phyloP scores from a whole-genome alignment of 2,113 vertebrate species.

The Myiopsitta monachus region DNA sequence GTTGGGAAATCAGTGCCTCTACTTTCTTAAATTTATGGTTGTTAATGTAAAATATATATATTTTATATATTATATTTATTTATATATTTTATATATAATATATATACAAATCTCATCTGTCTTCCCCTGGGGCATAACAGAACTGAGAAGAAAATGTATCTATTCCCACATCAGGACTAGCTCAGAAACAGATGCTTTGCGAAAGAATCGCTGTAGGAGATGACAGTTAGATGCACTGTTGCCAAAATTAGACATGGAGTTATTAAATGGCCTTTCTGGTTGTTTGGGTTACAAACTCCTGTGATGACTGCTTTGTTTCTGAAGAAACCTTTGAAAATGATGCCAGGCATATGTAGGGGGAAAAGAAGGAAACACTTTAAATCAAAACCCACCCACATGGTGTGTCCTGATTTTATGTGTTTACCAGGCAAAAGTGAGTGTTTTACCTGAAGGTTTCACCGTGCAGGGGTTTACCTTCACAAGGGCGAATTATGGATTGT shows the following conservation, averaged over 20 bases:
- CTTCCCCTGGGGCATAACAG: background rate
- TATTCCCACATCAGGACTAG: background rate
- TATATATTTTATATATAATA: too few relatives aligned
- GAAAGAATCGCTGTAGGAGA: background rate
- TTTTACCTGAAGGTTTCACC: background rate
- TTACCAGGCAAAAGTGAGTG: background rate
- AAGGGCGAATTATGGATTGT: background rate
- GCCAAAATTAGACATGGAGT: background rate
- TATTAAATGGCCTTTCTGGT: background rate
- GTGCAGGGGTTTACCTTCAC: background rate
- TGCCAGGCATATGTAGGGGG: background rate
- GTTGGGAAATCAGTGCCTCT: background rate
- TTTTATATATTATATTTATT: too few relatives aligned
- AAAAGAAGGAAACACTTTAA: background rate
- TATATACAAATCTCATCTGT: background rate
- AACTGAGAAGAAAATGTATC: background rate
- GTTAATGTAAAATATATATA: background rate
- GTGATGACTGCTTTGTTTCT: background rate
- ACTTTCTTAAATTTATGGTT: background rate
- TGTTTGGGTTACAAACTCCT: background rate
- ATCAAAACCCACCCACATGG: background rate
- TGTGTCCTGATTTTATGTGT: background rate
- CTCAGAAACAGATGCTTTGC: background rate
- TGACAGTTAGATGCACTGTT: background rate
- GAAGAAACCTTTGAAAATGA: background rate